These are phyloP conservation scores for Clangula hyemalis DNA, from an alignment of 2,797 vertebrate species.

Conservation along the genomic window DNA sequence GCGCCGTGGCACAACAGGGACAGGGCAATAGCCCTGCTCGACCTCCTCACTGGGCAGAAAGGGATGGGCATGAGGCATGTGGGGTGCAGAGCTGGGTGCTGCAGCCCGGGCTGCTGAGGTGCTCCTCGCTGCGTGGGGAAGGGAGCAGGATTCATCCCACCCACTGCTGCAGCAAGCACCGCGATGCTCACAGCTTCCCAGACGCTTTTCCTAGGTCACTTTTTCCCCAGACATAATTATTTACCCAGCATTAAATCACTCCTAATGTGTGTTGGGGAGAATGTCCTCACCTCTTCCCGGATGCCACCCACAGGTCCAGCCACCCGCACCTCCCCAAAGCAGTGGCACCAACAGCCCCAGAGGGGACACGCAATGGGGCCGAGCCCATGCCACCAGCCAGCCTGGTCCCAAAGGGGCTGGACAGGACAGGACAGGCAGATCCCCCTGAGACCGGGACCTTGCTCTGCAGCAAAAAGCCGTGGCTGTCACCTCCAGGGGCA, in stretches of 20 bases:
- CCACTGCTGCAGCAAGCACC: not conserved
- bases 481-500: not conserved
- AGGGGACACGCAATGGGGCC: not conserved
- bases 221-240: constrained; percentile 24
- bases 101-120: too few relatives aligned
- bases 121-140: not conserved
- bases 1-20: not conserved
- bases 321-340: not conserved
- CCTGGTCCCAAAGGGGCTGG: not conserved
- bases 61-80: rapidly evolving
- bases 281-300: not conserved
- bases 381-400: not conserved
- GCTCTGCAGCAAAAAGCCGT: not conserved
- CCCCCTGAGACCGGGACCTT: too few relatives aligned
- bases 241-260: constrained; percentile 27
- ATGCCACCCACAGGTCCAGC: not conserved
- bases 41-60: rapidly evolving
- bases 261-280: not conserved
- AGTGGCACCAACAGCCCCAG: not conserved
- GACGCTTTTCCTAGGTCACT: not conserved
- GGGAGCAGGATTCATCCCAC: not conserved
- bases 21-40: not conserved
- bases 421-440: too few relatives aligned
- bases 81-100: too few relatives aligned
- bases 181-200: not conserved